Base-by-base conservation (phyloP, 2,113 vertebrate species). In the Leuciscus idus region DNA sequence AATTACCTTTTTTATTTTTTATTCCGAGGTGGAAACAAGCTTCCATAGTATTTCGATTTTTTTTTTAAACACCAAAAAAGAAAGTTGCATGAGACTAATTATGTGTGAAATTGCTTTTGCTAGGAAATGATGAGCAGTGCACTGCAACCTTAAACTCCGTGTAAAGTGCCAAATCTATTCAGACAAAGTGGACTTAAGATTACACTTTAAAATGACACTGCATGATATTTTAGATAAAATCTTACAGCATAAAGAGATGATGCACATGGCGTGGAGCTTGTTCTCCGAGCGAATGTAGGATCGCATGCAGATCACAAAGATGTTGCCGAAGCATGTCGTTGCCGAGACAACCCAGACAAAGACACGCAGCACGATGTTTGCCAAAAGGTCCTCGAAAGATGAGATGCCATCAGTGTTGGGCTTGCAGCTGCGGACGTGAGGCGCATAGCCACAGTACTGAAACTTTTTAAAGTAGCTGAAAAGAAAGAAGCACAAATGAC, bases 171-270 rank as follows among this genome's bases (percentile, higher is more conserved):
- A 6, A 73, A 46, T 73, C 21, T 3, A 46, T 74, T 46, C 23
- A 6, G 39, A 73, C 11, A 46, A 48, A 13, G 12, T 13, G 48
- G 48, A 48, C 10, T 36, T 12, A 48, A 48, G 4, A 26, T 26
- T 26, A 26, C 72, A 26, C 72, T 46, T 75, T 75, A 26, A 75
- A 75, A 50, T 50, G 55, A 57, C 55, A 57, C 21, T 57, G 19
- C 19, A 57, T 57, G 55, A 23, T 57, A 57, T 21, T 57, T 57
- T 57, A 21, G 9, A 57, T 21, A 0, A 7, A 21, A 57, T 64
- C 97, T 99, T 92, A 99, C 98, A 99, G 94, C 98, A 99, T 84
- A 99, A 97, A 66, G 98, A 99, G 90, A 98, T 96, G 93, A 99
- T 98, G 85, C 97, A 98, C 95, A 98, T 95, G 87, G 96, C 97